Base-by-base conservation (phyloP, 2,113 vertebrate species). In the Diphyllodes magnificus region DNA sequence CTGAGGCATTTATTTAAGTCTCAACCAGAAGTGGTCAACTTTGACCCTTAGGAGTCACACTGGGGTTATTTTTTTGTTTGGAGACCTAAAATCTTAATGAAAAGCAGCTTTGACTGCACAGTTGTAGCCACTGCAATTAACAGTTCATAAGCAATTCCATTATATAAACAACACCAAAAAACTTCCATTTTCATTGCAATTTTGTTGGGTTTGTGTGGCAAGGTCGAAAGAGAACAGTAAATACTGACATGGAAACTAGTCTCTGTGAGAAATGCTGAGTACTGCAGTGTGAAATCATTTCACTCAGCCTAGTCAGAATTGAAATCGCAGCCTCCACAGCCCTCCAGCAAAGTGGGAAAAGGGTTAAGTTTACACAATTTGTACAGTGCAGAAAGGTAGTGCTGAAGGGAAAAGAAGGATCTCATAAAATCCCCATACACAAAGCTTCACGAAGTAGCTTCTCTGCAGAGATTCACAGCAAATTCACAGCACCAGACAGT, bases 351-450 rank as follows among this genome's bases (percentile, higher is more conserved):
- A 80, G 82, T 50, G 91, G 45, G 70, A 91, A 91, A 93, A 92
- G 93, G 57, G 89, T 95, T 95, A 94, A 87, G 63, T 87, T 79
- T 95, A 69, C 82, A 89, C 84, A 92, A 50, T 82, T 76, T 94
- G 73, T 76, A 69, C 70, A 54, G 91, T 6, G 1, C 70, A 91
- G 70, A n/a, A 91, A 81, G 89, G 77, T 2, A 84, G 45, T 63
- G 73, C 86, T 92, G 87, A 89, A 85, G 84, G 75, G 75, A 71
- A 88, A 88, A 92, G 37, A 65, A 76, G 45, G 59, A 57, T 93
- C 57, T 80, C 33, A 51, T 88, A 88, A 82, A 92, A 91, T 90
- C 65, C 93, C 84, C 79, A 42, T 47, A 54, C 82, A 88, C 87
- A 54, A 33, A 79, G 87, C 66, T 57, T 83, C 91, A 59, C 0